Evolutionary conservation across 1,140 invertebrate genomes (phyloP), one percentile per base, ranked within the genome.

Genomic region (Apis dorsata): DNA sequence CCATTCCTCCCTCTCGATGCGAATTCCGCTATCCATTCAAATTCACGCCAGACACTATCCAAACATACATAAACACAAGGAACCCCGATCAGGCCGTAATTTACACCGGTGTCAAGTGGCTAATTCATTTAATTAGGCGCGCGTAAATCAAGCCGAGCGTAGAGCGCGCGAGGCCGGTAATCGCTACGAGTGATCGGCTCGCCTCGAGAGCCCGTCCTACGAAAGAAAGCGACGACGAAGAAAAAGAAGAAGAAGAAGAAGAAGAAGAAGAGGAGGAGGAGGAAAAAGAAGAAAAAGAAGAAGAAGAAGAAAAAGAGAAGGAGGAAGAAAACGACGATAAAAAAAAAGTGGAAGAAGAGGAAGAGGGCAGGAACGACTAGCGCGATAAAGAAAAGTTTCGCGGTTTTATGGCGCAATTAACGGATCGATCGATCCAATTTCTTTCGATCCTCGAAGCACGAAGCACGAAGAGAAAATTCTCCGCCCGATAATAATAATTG

Each of bases 101-200:
- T 76, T 79, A 85, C 70, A 34, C 68, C 81, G 63, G 69, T 63
- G 73, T 53, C 69, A 55, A 80, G 69, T 44, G 78, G 69, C 69
- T 80, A 72, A 72, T 80, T 80, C 78, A 62, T 80, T 80, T 72
- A 80, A 80, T 80, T 80, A 80, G 78, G 55, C 78, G 55, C 69
- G 53, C 68, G 78, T 80, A 80, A 80, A 72, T 80, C 78, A 71
- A 80, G 57, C 69, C 34, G 75, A 21, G 57, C 59, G 72, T 59
- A n/a, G 65, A n/a, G 17, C 62, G 60, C 53, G 51, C 34, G 34
- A 44, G 21, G 75, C 53, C 15, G 28, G 77, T 70, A 79, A 79
- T 70, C 66, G 55, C 24, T 24, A 51, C 65, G 34, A 59, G 53
- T 51, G 65, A 71, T 79, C 78, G 24, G 34, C 71, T 65, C n/a